These are phyloP conservation scores for Acheta domesticus DNA, from an alignment of 2,888 invertebrate species.

Conservation along the genomic window DNA sequence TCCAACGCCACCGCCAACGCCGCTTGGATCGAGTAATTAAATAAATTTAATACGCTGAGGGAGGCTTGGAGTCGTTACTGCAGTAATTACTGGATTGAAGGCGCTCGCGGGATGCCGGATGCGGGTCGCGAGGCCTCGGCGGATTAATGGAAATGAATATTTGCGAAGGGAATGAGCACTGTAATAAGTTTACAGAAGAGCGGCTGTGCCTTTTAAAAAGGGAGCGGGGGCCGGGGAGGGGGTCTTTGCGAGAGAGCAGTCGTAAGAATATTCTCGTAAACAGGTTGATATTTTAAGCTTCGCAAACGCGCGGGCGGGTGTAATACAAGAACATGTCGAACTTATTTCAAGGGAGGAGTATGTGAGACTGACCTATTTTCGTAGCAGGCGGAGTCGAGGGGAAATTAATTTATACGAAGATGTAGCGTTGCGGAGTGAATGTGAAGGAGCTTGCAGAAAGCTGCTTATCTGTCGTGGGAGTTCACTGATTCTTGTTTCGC, in stretches of 20 bases:
- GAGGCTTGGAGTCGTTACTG: neutral
- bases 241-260: neutral
- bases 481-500: too few species aligned
- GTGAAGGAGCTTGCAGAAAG: too few species aligned
- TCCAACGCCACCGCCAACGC: neutral
- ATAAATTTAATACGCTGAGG: slow-evolving; percentile 6
- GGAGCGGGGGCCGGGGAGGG: neutral
- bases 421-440: too few species aligned
- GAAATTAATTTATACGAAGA: too few species aligned
- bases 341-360: too few species aligned
- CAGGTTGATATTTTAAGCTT: too few species aligned
- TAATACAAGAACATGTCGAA: too few species aligned
- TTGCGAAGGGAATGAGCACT: neutral
- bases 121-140: neutral
- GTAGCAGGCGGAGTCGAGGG: too few species aligned
- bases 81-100: slow-evolving; percentile 7
- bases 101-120: neutral
- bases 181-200: neutral
- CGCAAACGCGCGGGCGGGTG: too few species aligned
- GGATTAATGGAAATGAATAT: slow-evolving; percentile 18
- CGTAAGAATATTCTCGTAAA: too few species aligned
- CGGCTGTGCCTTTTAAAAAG: neutral
- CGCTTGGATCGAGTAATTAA: neutral
- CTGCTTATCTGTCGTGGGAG: too few species aligned
- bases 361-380: too few species aligned